Base-by-base conservation (phyloP, 2,888 invertebrate genomes). In the Nomada hirtipes region DNA sequence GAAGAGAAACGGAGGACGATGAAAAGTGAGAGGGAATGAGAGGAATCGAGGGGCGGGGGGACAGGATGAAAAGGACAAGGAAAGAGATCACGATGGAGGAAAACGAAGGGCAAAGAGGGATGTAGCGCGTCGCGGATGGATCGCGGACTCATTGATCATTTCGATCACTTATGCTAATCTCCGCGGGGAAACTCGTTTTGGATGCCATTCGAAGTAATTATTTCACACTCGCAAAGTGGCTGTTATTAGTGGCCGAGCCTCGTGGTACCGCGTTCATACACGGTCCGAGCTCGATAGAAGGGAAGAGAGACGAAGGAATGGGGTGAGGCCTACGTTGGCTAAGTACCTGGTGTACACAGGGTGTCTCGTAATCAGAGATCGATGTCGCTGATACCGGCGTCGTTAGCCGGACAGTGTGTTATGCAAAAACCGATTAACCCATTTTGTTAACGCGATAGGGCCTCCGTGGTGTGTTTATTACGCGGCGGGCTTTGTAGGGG, bases 81-180 rank as follows among this genome's bases (percentile, higher is more conserved):
- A 53, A 53, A n/a, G 1, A 9, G 9, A 50, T 61, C 3, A 13
- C 7, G 26, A 42, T 10, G 42, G 61, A 36, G 71, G 68, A 47
- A 53, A 53, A 53, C 60, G 68, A 68, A 26, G 65, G 55, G 61
- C 11, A 18, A 36, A 59, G 11, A 63, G 82, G 82, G 83, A 74
- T 60, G 77, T 84, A 79, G 83, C 86, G 86, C 86, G 87, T 90
- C 86, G 85, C 83, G 76, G 82, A 72, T 75, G 76, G 86, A 75
- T 88, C 84, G 83, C 84, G 83, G 85, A 83, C 89, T 90, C 91
- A 91, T 92, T 91, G 92, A 92, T 92, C 91, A 92, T 92, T 91
- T 91, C 89, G 91, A 93, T 93, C 92, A 90, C 88, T 92, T 91
- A 93, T 91, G 92, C 91, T 91, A 91, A 92, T 91, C 90, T 83